phyloP scores from a whole-genome alignment of 2,888 invertebrate genomes.

The Cynaeus angustus region DNA sequence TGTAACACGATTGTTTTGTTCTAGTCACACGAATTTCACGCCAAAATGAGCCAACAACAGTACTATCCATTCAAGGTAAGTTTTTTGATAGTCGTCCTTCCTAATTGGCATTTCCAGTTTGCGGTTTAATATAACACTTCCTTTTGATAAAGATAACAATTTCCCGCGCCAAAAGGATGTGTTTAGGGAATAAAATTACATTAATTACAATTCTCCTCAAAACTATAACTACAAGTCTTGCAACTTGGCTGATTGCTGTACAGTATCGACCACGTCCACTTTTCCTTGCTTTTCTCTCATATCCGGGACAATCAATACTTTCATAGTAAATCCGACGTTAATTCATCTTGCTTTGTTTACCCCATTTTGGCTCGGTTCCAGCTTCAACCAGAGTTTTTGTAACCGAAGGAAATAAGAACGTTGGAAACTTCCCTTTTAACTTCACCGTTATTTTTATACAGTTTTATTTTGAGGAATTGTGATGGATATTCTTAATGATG shows the following conservation, averaged over 20 bases:
- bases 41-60: conserved; percentile 77
- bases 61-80: conserved; percentile 92
- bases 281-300: background rate
- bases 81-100: conserved; percentile 34
- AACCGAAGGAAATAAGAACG: no score
- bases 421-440: no score
- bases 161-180: no score
- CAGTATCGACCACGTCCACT: conserved; percentile 6
- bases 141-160: background rate
- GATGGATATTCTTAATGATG: no score
- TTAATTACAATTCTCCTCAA: no score
- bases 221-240: no score
- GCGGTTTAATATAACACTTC: conserved; percentile 12
- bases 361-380: conserved; percentile 19
- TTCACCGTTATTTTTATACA: no score
- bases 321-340: conserved; percentile 4
- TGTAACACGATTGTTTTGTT: conserved; percentile 53
- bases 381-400: conserved; percentile 6
- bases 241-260: background rate
- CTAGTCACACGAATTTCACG: conserved; percentile 56
- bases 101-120: conserved; percentile 1
- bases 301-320: conserved; percentile 16
- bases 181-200: no score
- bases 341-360: conserved; percentile 14
- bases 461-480: no score